These are phyloP conservation scores for Drosophila busckii DNA, from an alignment of 1,140 invertebrate species.

Conservation along the genomic window DNA sequence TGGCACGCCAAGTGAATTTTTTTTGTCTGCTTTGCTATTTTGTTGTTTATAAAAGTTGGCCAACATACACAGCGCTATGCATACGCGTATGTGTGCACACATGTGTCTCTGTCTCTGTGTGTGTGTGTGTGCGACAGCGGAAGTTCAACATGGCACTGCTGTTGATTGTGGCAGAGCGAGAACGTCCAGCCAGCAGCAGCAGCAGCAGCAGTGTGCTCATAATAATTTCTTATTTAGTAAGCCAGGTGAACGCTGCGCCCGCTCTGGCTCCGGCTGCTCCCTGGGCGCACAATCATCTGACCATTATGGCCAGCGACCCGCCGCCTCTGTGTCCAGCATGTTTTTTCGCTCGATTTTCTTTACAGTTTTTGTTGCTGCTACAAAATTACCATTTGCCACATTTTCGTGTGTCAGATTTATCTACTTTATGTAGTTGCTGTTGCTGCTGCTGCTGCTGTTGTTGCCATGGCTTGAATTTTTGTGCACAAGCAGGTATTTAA, in stretches of 20 bases:
- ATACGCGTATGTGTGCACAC: conserved; percentile 8
- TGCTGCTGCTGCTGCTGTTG: conserved; percentile 11
- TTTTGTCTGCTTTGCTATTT: conserved; percentile 12
- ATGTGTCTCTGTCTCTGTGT: conserved; percentile 16
- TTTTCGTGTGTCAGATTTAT: conserved; percentile 58
- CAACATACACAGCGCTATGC: conserved; percentile 21
- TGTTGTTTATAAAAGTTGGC: conserved; percentile 61
- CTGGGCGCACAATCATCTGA: too few species aligned
- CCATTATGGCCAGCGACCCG: too few species aligned
- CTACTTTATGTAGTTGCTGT: conserved; percentile 33
- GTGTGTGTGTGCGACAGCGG: conserved; percentile 43
- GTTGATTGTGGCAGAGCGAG: conserved; percentile 36
- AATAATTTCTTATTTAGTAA: conserved; percentile 73
- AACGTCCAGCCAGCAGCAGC: conserved; percentile 33
- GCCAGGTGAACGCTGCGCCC: too few species aligned
- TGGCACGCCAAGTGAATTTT: conserved; percentile 48
- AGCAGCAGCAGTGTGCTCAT: too few species aligned
- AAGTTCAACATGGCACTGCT: conserved; percentile 56
- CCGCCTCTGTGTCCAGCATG: conserved; percentile 20
- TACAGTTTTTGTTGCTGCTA: conserved; percentile 6
- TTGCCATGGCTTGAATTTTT: conserved; percentile 32
- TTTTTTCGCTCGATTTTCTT: conserved; percentile 51
- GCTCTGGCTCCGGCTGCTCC: too few species aligned
- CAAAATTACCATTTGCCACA: conserved; percentile 31
- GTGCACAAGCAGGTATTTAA: conserved; percentile 54